phyloP scores from a whole-genome alignment of 2,888 invertebrate species.

The Eupithecia exiguata region DNA sequence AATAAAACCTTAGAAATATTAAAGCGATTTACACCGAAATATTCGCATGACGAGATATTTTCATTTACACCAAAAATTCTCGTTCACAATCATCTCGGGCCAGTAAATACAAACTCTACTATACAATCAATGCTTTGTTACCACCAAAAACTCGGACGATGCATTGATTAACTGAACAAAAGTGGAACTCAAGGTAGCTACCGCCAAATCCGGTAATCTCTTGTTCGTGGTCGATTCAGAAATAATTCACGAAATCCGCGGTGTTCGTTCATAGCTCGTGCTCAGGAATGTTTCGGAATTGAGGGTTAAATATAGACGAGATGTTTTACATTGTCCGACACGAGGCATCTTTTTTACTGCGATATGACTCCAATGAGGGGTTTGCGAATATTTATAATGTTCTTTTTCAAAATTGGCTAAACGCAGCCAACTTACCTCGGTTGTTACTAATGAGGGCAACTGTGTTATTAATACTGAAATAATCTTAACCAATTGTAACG shows the following conservation, averaged over 20 bases:
- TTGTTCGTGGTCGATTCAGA: slow-evolving; percentile 15
- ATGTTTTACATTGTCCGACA: slow-evolving; percentile 1
- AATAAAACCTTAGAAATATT: too few species aligned
- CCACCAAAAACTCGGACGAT: slow-evolving; percentile 9
- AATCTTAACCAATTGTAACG: too few species aligned
- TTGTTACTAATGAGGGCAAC: too few species aligned
- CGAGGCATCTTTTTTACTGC: background rate
- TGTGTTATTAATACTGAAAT: too few species aligned
- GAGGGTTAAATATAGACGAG: slow-evolving; percentile 22
- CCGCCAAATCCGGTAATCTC: slow-evolving; percentile 20
- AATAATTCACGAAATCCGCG: slow-evolving; percentile 14
- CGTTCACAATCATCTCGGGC: background rate
- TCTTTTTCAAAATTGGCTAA: too few species aligned
- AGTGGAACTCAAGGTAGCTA: slow-evolving; percentile 6
- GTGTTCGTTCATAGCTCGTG: background rate
- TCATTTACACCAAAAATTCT: background rate
- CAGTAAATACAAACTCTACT: background rate
- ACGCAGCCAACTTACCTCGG: too few species aligned
- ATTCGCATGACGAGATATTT: background rate
- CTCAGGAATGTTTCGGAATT: background rate
- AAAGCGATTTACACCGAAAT: background rate
- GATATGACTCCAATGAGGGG: background rate
- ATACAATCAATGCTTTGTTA: slow-evolving; percentile 4
- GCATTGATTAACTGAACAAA: slow-evolving; percentile 4
- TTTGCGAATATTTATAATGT: too few species aligned